Percentiles rank a stretch among this genome's conserved stretches.
phyloP scores from a whole-genome alignment of 2,888 invertebrate genomes.

The Quadroppia sp. region DNA sequence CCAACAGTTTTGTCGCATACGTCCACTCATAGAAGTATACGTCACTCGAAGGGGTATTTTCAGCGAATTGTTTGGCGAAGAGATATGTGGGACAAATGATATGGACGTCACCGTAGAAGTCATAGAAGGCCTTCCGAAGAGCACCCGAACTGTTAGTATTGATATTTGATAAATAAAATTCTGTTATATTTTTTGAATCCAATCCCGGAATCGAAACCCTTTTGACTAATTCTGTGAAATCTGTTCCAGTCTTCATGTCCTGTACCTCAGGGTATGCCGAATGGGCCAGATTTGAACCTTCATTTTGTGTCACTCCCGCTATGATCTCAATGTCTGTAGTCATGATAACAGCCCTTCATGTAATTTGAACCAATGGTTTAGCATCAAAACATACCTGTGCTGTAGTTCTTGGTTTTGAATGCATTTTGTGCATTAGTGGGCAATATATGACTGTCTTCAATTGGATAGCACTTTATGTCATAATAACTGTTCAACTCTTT shows the following conservation, averaged over 20 bases:
- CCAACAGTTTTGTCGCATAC: neutral
- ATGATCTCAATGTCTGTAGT: conserved; percentile 1
- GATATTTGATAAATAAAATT: neutral
- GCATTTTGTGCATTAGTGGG: neutral
- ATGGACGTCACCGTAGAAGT: conserved; percentile 16
- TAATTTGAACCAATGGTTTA: no score
- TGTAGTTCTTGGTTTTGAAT: neutral
- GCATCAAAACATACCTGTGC: conserved; percentile 4
- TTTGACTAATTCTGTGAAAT: neutral
- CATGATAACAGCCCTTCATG: no score
- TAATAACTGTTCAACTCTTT: neutral
- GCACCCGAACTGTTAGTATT: neutral
- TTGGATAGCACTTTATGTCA: neutral
- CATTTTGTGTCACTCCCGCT: neutral
- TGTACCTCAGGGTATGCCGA: neutral
- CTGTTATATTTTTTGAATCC: neutral
- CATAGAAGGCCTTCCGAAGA: neutral
- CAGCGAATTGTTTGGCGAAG: conserved; percentile 26
- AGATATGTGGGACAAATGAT: conserved; percentile 28
- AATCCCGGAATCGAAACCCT: neutral
- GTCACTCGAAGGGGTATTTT: neutral
- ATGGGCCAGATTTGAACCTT: neutral
- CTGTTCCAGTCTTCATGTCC: neutral
- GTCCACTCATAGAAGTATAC: neutral
- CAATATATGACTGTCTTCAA: neutral